These are phyloP conservation scores for Archilochus colubris DNA, from an alignment of 2,113 vertebrate species.

Conservation along the genomic window DNA sequence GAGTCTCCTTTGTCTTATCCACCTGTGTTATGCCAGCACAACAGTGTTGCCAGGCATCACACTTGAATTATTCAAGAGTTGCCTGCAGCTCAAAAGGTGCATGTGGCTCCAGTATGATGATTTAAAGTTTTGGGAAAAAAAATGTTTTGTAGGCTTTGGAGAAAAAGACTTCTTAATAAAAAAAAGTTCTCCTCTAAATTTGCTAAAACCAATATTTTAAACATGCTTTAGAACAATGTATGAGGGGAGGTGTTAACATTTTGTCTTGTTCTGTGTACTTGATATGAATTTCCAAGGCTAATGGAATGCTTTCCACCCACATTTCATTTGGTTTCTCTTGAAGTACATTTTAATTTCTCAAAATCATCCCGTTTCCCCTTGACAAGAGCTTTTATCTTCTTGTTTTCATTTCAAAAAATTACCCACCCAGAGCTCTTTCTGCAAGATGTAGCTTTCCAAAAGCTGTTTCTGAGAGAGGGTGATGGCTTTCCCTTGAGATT, in stretches of 20 bases:
- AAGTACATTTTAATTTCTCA: constrained; percentile 60
- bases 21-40: background rate
- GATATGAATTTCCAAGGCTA: constrained; percentile 55
- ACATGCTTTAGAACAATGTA: background rate
- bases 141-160: background rate
- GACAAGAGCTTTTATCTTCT: constrained; percentile 66
- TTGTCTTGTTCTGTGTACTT: constrained; percentile 4
- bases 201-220: background rate
- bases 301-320: constrained; percentile 68
- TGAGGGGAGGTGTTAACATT: background rate
- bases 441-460: constrained; percentile 23
- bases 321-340: constrained; percentile 32
- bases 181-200: background rate
- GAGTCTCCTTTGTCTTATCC: background rate
- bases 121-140: constrained; percentile 5
- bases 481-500: constrained; percentile 26
- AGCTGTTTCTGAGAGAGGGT: constrained; percentile 16
- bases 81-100: background rate
- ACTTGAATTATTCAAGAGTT: constrained; percentile 19
- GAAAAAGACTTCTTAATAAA: background rate
- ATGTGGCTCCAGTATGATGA: background rate
- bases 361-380: constrained; percentile 45
- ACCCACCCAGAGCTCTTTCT: constrained; percentile 27
- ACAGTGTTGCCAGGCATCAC: background rate
- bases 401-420: constrained; percentile 51